Base-by-base conservation (phyloP, 2,113 vertebrate species). In the Hystrix cristata region DNA sequence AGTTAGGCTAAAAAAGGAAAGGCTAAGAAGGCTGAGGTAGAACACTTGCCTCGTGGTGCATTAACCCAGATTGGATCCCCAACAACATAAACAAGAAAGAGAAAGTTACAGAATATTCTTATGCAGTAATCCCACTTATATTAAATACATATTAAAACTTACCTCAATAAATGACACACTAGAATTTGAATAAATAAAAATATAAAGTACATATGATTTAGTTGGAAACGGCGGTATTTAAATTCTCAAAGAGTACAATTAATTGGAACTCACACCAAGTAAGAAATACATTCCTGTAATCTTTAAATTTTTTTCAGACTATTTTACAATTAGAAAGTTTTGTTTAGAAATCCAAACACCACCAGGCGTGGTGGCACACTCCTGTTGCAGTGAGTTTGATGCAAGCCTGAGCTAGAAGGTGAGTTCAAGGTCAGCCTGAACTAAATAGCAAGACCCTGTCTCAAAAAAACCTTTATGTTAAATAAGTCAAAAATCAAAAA, bases 171-270 rank as follows among this genome's bases (percentile, higher is more conserved):
- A 83, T 78, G 78, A 65, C 12, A 88, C 0, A 90, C 8, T 27
- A 91, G 25, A 80, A 92, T 78, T 48, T 87, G 19, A 92, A 64
- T 55, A 84, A 6, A 57, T 38, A 82, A 59, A 3, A 84, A 93
- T 87, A 55, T 34, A 51, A 78, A 86, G 64, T 27, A 86, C 7
- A 65, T 3, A 79, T 8, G 88, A 59, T 48, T 74, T 95, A 87
- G 23, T 65, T 79, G 13, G 34, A 90, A 96, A 89, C 8, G 29
- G 53, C 7, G 93, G 25, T 25, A 38, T 76, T 89, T 88, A 65
- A 94, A 95, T 76, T 23, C 62, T 71, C 18, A 80, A 87, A 87
- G 60, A 94, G 15, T 14, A 97, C 2, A n/a, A 82, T 78, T 82
- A 87, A 19, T n/a, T 8, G 59, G 15, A 82, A 95, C 76, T 62